Evolutionary conservation across 2,113 vertebrate genomes (phyloP).

Genomic region (Menidia beryllina): DNA sequence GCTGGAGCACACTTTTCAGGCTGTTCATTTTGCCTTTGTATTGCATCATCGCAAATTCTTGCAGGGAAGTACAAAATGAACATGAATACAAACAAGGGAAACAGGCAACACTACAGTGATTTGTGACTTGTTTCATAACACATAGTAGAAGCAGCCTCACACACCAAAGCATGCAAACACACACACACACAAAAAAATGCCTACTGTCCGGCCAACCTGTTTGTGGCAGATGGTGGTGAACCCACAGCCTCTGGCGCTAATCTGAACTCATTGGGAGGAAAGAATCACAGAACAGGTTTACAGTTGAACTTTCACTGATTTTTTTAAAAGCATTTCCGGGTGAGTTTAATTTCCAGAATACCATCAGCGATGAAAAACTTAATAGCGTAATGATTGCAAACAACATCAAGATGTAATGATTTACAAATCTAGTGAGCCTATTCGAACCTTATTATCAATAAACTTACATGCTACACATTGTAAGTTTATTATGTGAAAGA

Average conservation of each 20-base stretch:
- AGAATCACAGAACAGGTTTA: slow-evolving; percentile 46
- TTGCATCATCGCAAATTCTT: slow-evolving; percentile 43
- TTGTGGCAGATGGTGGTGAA: slow-evolving; percentile 66
- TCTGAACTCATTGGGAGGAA: slow-evolving; percentile 53
- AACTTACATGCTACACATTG: no score
- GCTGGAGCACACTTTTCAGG: not conserved
- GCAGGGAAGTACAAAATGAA: slow-evolving; percentile 44
- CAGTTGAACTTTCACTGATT: slow-evolving; percentile 48
- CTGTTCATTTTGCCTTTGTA: slow-evolving; percentile 5
- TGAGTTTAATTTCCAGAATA: not conserved
- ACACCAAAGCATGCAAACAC: slow-evolving; percentile 28
- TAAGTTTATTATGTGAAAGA: no score
- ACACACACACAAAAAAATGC: slow-evolving; percentile 50
- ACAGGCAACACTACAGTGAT: slow-evolving; percentile 36
- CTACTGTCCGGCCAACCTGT: slow-evolving; percentile 51
- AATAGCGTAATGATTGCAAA: no score
- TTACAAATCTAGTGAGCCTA: no score
- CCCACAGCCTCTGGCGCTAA: slow-evolving; percentile 53
- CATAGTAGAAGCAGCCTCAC: slow-evolving; percentile 48
- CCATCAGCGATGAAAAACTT: not conserved
- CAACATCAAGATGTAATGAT: no score
- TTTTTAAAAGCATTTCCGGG: not conserved
- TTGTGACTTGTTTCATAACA: slow-evolving; percentile 49
- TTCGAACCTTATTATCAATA: no score
- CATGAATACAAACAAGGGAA: slow-evolving; percentile 45